A percentile compares a stretch with the other conserved stretches of the same genome.
Conservation (phyloP, 2,797 vertebrate genomes). For the Peromyscus aztecus region DNA sequence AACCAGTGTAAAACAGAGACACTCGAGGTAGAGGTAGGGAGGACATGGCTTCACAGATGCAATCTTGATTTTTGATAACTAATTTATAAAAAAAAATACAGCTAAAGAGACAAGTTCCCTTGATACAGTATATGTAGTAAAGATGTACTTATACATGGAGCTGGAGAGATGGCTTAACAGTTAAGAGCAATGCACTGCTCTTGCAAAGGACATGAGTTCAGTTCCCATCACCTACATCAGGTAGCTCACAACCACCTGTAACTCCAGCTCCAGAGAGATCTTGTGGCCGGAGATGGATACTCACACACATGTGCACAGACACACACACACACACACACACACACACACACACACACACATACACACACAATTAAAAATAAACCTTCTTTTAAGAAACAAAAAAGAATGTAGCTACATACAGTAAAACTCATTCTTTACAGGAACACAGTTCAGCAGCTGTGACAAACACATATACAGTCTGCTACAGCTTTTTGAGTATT, state of each 20-base stretch:
- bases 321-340: neutral
- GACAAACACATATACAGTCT: neutral
- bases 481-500: neutral
- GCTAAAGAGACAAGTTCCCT: neutral
- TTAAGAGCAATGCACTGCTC: neutral
- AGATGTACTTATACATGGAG: neutral
- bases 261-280: neutral
- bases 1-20: conserved; percentile 2
- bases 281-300: neutral
- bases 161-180: neutral
- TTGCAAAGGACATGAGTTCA: neutral
- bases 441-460: neutral
- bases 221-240: neutral
- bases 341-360: neutral
- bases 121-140: neutral
- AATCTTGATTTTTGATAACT: conserved; percentile 16
- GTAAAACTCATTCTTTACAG: neutral
- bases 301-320: neutral
- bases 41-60: neutral
- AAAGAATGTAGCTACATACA: neutral
- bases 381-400: neutral
- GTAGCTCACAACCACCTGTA: neutral
- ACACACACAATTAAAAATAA: neutral
- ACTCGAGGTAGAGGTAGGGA: neutral
- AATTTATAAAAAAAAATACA: neutral